Evolutionary conservation across 2,888 invertebrate genomes (phyloP), one percentile per base, ranked within the genome.

Genomic region (Cephus rjabovi): DNA sequence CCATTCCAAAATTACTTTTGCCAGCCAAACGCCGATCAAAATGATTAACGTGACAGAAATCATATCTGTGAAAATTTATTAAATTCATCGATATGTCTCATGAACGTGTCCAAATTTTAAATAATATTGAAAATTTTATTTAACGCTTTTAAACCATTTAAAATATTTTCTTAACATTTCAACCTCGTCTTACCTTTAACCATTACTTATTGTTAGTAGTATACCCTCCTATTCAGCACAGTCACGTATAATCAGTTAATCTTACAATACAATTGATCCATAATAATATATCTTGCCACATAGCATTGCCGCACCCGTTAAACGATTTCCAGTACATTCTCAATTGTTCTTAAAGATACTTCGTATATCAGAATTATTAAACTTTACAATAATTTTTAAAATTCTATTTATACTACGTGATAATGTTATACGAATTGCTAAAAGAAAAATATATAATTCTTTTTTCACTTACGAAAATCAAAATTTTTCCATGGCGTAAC

Each of bases 1-100:
- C 82, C 80, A 83, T 11, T 73, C 75, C 68, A 79, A 80, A n/a
- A 83, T 40, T 69, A 34, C 76, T 69, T 73, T 79, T 37, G 79
- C 75, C 11, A 73, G 69, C 80, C 79, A 81, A 74, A 80, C 11
- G 56, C 69, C 56, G 12, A 74, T 76, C 76, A 76, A 12, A 71
- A 81, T 30, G 3, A 40, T 69, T 35, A 31, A 71, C n/a, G 69
- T 31, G 15, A n/a, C 76, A 1, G 69, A 35, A 2, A 76, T 37
- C 40, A 69, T 68, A 73, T 74, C 76, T 76, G 12, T 34, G 30
- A 56, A 23, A 9, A 56, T 23, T 9, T 56, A 56, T 56, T 56
- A 23, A 1, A 56, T 23, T 56, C 1, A 15, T 4, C 40, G 1
- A 56, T 23, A 3, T 23, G 9, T 56, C 23, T 56, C 56, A 9